Evolutionary conservation across 2,888 invertebrate genomes (phyloP), one percentile per base, ranked within the genome.

Genomic region (Trachelus stipa): DNA sequence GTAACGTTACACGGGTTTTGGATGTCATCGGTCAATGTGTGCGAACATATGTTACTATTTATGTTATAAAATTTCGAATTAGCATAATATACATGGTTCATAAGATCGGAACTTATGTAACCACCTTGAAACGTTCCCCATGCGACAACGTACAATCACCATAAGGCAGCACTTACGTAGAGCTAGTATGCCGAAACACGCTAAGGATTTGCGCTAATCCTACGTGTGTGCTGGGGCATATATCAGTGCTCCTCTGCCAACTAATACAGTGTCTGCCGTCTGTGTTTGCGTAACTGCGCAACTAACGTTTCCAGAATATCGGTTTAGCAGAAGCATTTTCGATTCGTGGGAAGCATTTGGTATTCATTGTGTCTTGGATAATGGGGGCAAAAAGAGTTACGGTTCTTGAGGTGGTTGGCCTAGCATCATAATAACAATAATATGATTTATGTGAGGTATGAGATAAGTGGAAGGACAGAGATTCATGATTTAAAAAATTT

Each of bases 161-260:
- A 81, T 82, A 83, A 85, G 84, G 79, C 80, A 82, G 80, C 84
- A 84, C 87, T 88, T 88, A 88, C 80, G 83, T 83, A 76, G 82
- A 79, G 84, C 82, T 83, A 82, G 85, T 87, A 89, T 89, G 87
- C 87, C 79, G 75, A 77, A 83, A 83, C 87, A 88, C 87, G 87
- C 79, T 77, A 74, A 81, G 84, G 86, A 86, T 86, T 86, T 82
- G 12, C 77, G 82, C 79, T 89, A 89, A 90, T 89, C 86, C 86
- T 78, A 81, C 79, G 85, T 84, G 83, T 88, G 85, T 88, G 89
- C 84, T 80, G 81, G 34, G 78, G 88, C 87, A 89, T 90, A 88
- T 81, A 88, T 89, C 86, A 87, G 76, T 69, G 75, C 75, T 73
- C 34, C 69, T 15, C 37, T 37, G 12, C 73, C 34, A 69, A 76